Evolutionary conservation across 2,113 vertebrate genomes (phyloP).

Genomic region (Argyrosomus japonicus): DNA sequence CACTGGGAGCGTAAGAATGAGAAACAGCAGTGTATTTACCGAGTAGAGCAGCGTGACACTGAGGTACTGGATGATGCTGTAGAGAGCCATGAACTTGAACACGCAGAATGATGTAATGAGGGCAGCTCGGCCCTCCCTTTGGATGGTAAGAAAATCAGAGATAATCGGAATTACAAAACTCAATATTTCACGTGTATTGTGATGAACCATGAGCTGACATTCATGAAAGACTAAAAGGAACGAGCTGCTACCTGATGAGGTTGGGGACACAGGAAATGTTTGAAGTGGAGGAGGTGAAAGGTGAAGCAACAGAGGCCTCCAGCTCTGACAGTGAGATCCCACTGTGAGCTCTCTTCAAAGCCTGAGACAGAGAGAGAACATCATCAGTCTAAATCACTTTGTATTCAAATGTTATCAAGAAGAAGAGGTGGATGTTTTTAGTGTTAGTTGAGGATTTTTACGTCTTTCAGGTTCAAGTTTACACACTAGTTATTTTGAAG

Average conservation of each 20-base stretch:
- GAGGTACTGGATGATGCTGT: conserved; percentile 98
- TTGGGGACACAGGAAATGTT: conserved; percentile 97
- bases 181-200: too few species aligned
- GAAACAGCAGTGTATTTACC: conserved; percentile 83
- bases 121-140: conserved; percentile 96
- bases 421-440: neutral
- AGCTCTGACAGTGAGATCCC: conserved; percentile 98
- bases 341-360: conserved; percentile 94
- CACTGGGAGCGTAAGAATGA: neutral
- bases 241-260: conserved; percentile 91
- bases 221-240: neutral
- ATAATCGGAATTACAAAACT: neutral
- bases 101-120: conserved; percentile 98
- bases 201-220: too few species aligned
- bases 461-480: neutral
- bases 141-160: conserved; percentile 1
- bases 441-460: neutral
- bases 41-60: conserved; percentile 95
- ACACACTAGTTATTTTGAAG: neutral
- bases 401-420: neutral
- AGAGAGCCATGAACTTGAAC: conserved; percentile 99
- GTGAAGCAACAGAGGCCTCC: conserved; percentile 96
- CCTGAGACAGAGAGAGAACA: conserved; percentile 78
- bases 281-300: conserved; percentile 94
- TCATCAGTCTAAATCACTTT: neutral